A percentile compares a stretch with the other conserved stretches of the same genome.
phyloP scores from a whole-genome alignment of 1,140 invertebrate genomes.

The Aporrectodea caliginosa region DNA sequence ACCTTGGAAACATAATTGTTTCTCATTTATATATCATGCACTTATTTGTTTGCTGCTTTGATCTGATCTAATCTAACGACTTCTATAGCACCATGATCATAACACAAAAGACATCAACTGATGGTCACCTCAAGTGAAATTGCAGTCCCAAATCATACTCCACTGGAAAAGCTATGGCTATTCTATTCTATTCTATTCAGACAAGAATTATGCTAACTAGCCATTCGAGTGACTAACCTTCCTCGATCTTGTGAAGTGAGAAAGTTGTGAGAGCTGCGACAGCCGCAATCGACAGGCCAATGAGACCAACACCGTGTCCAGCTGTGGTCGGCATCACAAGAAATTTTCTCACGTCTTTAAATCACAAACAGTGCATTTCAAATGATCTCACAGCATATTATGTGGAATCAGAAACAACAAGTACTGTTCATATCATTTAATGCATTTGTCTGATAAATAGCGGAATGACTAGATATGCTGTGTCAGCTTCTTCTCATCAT shows the following conservation, averaged over 20 bases:
- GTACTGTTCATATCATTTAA: background rate
- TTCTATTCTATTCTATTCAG: constrained; percentile 24
- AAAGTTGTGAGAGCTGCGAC: constrained; percentile 44
- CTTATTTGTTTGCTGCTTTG: background rate
- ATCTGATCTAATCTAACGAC: background rate
- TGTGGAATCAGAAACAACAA: background rate
- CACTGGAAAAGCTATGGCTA: background rate
- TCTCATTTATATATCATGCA: too few relatives aligned
- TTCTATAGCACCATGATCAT: background rate
- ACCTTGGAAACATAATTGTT: too few relatives aligned
- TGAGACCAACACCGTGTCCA: background rate
- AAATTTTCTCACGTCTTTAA: background rate
- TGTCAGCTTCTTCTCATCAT: too few relatives aligned
- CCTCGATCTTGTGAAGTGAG: constrained; percentile 76
- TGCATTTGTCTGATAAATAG: background rate
- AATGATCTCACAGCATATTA: background rate
- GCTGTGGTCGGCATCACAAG: constrained; percentile 8
- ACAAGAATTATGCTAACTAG: background rate
- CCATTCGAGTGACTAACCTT: constrained; percentile 58
- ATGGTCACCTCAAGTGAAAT: background rate
- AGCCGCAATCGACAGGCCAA: background rate
- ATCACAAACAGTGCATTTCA: background rate
- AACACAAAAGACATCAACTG: background rate
- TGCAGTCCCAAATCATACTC: background rate
- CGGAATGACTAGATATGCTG: background rate